A percentile compares a stretch with the other conserved stretches of the same genome.
Evolutionary conservation across 2,797 vertebrate genomes (phyloP).

Genomic region (Alcedo atthis): DNA sequence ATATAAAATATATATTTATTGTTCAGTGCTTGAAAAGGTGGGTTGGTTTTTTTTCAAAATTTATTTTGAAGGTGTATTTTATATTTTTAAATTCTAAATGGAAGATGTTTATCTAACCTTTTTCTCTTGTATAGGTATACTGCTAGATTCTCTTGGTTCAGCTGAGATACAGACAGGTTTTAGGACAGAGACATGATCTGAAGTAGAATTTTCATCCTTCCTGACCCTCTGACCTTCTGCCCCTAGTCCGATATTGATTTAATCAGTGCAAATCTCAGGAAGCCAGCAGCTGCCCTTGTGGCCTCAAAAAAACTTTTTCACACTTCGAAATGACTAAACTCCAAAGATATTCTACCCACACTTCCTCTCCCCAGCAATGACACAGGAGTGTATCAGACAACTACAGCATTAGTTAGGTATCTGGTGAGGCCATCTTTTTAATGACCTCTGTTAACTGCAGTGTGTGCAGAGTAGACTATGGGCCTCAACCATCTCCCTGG

Average conservation of each 20-base stretch:
- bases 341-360: neutral
- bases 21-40: neutral
- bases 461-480: neutral
- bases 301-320: slow-evolving; percentile 13
- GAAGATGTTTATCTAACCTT: neutral
- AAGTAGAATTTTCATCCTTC: slow-evolving; percentile 7
- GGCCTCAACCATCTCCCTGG: too few relatives aligned
- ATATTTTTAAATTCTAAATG: neutral
- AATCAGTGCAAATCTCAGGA: slow-evolving; percentile 1
- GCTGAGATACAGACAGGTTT: neutral
- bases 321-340: neutral
- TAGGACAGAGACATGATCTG: neutral
- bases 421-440: neutral
- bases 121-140: neutral
- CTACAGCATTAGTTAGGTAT: neutral
- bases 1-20: neutral
- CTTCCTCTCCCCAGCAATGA: neutral
- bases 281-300: neutral
- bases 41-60: neutral
- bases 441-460: neutral
- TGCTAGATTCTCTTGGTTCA: neutral
- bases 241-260: neutral
- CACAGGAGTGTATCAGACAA: neutral
- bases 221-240: neutral
- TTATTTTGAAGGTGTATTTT: neutral